Evolutionary conservation across 2,113 vertebrate species (phyloP), one percentile per base, ranked within the genome.

Genomic region (Bos javanicus): DNA sequence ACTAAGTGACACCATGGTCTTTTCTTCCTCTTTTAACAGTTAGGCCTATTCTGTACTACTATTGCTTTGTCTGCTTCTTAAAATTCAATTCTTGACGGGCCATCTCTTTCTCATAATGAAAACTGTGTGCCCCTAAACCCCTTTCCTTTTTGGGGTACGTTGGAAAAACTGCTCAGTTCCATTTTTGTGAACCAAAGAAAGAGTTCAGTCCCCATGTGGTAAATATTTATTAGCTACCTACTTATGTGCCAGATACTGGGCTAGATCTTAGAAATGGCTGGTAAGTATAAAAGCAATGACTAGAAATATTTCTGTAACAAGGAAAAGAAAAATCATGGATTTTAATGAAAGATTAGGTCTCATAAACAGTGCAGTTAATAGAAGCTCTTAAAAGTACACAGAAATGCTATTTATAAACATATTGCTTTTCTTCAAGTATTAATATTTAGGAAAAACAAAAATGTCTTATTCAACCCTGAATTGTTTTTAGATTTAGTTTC

Each of bases 361-460:
- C 88, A 95, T 67, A 90, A 92, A 76, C 46, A 87, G 10, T 52
- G 33, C 6, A 80, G n/a, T 74, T 33, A 76, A 81, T 23, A 59
- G 36, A 82, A 93, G 56, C 82, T 78, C 84, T 36, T 28, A 54
- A 80, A 92, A 87, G 36, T 46, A 91, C 7, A 52, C 56, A 84
- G 36, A 96, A 96, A 93, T 87, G 46, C 52, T 89, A 15, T 48
- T 90, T 59, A 96, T 93, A 92, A 95, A 62, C 80, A 84, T 67
- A 56, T 36, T 93, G n/a, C 23, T 95, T 90, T 96, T 82, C 71
- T 92, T 90, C 50, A 96, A 91, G 39, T 16, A 91, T 56, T 84
- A 57, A 80, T 57, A 95, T 91, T 46, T 52, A 87, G n/a, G 59
- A 95, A 39, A 95, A 94, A 93, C 80, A 89, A 97, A 93, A 71